Percentiles rank a stretch among this genome's conserved stretches.
phyloP scores from a whole-genome alignment of 2,797 vertebrate genomes.

The Rhabdophis nuchalis region DNA sequence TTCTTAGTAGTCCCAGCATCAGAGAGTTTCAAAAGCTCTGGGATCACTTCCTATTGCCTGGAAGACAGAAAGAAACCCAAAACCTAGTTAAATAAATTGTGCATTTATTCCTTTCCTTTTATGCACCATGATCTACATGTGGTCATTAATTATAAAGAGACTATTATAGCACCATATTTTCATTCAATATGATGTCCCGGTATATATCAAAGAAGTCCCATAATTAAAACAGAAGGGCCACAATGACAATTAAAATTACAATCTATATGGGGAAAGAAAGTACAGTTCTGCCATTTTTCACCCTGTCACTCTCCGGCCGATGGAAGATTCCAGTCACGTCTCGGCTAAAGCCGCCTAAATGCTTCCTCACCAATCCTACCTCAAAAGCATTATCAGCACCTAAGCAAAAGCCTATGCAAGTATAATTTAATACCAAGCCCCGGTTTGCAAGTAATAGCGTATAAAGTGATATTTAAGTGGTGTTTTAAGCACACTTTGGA shows the following conservation, averaged over 20 bases:
- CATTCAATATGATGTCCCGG: slow-evolving; percentile 81
- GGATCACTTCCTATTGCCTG: slow-evolving; percentile 77
- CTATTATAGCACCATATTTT: slow-evolving; percentile 86
- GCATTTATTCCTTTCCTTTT: slow-evolving; percentile 83
- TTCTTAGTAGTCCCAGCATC: slow-evolving; percentile 67
- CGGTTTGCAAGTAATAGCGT: slow-evolving; percentile 99
- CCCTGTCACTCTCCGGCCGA: slow-evolving; percentile 78
- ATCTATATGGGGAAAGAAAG: slow-evolving; percentile 81
- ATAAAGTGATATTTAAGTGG: slow-evolving; percentile 99
- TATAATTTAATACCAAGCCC: slow-evolving; percentile 99
- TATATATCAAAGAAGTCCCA: slow-evolving; percentile 85
- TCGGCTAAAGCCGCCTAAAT: slow-evolving; percentile 83
- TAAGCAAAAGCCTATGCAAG: slow-evolving; percentile 96
- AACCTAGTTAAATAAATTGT: slow-evolving; percentile 87
- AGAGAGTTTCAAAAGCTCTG: slow-evolving; percentile 71
- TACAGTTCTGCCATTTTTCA: slow-evolving; percentile 84
- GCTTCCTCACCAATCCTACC: slow-evolving; percentile 82
- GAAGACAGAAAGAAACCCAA: slow-evolving; percentile 79
- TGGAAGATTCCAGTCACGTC: slow-evolving; percentile 79
- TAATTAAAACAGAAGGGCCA: slow-evolving; percentile 86
- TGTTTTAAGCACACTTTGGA: slow-evolving; percentile 99
- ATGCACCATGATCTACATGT: slow-evolving; percentile 81
- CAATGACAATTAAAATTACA: slow-evolving; percentile 87
- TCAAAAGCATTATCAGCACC: slow-evolving; percentile 90
- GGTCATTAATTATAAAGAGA: slow-evolving; percentile 87